A percentile compares a stretch with the other conserved stretches of the same genome.
These are phyloP conservation scores for Cryptocheilus praepositus DNA, from an alignment of 2,888 invertebrate genomes.

Conservation along the genomic window DNA sequence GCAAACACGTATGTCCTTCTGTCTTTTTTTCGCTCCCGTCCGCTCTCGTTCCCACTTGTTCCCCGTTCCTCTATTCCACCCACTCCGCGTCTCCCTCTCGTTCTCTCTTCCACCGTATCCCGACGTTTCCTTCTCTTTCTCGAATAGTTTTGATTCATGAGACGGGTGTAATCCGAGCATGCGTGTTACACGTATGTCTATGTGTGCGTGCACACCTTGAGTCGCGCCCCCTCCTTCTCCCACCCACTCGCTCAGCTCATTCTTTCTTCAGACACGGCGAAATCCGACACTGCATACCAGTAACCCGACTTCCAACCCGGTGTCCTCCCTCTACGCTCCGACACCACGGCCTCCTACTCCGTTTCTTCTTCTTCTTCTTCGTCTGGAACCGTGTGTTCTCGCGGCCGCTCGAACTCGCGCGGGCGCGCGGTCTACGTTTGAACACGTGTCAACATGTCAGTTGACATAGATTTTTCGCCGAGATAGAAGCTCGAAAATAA, in stretches of 20 bases:
- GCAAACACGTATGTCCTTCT: constrained; percentile 49
- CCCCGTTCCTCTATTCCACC: constrained; percentile 16
- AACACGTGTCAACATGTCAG: constrained; percentile 71
- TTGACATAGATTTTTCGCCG: constrained; percentile 71
- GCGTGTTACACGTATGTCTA: constrained; percentile 46
- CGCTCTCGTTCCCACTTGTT: constrained; percentile 23
- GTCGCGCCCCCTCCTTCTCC: constrained; percentile 26
- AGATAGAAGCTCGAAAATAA: constrained; percentile 61
- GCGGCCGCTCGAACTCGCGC: constrained; percentile 21
- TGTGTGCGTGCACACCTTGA: constrained; percentile 26
- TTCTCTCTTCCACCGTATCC: constrained; percentile 22
- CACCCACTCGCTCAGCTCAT: constrained; percentile 33
- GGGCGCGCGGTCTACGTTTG: constrained; percentile 55
- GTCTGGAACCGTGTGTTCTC: constrained; percentile 15
- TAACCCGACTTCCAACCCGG: constrained; percentile 54
- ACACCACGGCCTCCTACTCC: constrained; percentile 14
- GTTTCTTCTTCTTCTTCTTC: constrained; percentile 23
- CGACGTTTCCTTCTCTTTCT: constrained; percentile 34
- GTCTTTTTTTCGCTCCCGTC: constrained; percentile 17
- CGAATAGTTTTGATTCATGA: constrained; percentile 63
- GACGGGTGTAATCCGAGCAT: constrained; percentile 54
- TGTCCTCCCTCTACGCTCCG: constrained; percentile 35
- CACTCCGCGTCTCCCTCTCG: constrained; percentile 17
- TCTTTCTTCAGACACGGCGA: constrained; percentile 59
- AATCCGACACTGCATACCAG: constrained; percentile 68